Evolutionary conservation across 2,888 invertebrate species (phyloP).

Genomic region (Eremobia ochroleuca): DNA sequence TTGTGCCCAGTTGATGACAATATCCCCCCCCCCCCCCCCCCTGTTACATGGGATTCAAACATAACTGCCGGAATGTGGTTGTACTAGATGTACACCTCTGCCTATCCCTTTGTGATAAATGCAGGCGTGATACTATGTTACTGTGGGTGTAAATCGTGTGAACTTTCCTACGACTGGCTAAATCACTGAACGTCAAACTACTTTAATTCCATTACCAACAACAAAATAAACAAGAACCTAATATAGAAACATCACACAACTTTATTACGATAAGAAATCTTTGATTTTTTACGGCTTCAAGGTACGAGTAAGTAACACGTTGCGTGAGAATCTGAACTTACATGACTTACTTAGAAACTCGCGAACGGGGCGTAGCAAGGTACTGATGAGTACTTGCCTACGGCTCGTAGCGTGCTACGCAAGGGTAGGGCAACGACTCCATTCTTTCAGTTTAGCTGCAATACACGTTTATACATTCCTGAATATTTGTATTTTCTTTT

Average conservation of each 20-base stretch:
- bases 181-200: neutral
- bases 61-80: neutral
- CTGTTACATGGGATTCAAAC: neutral
- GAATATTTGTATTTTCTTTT: slow-evolving; percentile 16
- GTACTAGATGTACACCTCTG: neutral
- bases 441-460: slow-evolving; percentile 12
- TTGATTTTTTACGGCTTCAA: slow-evolving; percentile 50
- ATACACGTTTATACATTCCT: slow-evolving; percentile 12
- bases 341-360: slow-evolving; percentile 61
- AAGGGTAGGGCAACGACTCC: slow-evolving; percentile 13
- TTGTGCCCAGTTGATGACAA: neutral
- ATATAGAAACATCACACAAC: slow-evolving; percentile 49
- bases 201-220: neutral
- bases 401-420: slow-evolving; percentile 48
- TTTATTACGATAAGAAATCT: slow-evolving; percentile 54
- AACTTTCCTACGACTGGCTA: neutral
- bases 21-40: neutral
- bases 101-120: neutral
- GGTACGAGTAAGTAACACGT: slow-evolving; percentile 48
- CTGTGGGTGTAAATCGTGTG: neutral
- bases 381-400: slow-evolving; percentile 25
- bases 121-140: neutral
- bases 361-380: slow-evolving; percentile 14
- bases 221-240: slow-evolving; percentile 18
- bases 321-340: slow-evolving; percentile 55